Evolutionary conservation across 2,113 vertebrate species (phyloP), one percentile per base, ranked within the genome.

Genomic region (Cyphomyrus plagiostoma): DNA sequence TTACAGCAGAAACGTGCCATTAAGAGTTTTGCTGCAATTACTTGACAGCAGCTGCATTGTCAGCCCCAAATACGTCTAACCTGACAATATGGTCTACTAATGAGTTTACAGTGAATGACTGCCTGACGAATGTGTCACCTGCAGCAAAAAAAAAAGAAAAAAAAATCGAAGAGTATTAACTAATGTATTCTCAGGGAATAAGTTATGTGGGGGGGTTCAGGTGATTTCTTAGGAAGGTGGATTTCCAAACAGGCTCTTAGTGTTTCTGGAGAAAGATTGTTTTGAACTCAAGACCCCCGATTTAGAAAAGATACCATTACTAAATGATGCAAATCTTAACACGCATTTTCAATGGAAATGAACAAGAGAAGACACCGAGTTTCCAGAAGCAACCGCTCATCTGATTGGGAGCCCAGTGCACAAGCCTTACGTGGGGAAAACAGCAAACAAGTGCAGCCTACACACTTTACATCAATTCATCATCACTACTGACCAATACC

Each of bases 71-170:
- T 82, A 56, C 77, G 70, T 52, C 70, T 80, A 8, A 52, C 56
- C 30, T 88, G 86, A 88, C 70, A 88, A 46, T 80, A 82, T 30
- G 86, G 49, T 23, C 11, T 26, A 21, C 39, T 90, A 90, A 88
- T 88, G 70, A 83, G 66, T n/a, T 88, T 66, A 53, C 77, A 56
- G 46, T 88, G 70, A 90, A 53, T 83, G 89, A 87, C 85, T 53
- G 49, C 13, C 6, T 39, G 85, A 42, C 30, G 19, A 50, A 89
- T 53, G 13, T 56, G 70, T 53, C 49, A 82, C 48, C 48, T n/a
- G n/a, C 23, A 35, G 62, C 21, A 15, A 70, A 26, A 39, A 56
- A 66, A 30, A 66, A 50, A 35, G 17, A 35, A 17, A 39, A 70
- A 10, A 87, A n/a, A 87, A 87, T 53, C 49, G 9, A 46, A 87